Evolutionary conservation across 2,797 vertebrate genomes (phyloP).

Genomic region (Botia kubotai): DNA sequence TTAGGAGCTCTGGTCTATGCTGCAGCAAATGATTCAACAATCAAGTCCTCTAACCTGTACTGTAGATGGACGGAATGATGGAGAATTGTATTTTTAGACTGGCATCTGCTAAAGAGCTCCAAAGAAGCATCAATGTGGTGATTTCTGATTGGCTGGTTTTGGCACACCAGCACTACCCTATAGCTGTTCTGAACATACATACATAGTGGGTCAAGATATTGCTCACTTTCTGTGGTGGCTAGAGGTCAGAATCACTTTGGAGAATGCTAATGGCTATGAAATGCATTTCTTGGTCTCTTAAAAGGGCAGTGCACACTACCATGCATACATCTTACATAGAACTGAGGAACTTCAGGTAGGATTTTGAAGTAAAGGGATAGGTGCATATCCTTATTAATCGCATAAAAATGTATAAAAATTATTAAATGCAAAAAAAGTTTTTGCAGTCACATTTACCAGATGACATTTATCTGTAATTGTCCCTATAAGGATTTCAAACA

Average conservation of each 20-base stretch:
- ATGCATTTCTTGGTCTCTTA: neutral
- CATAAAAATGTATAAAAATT: no score
- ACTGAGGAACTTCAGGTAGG: neutral
- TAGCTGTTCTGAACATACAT: conserved; percentile 82
- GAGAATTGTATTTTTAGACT: conserved; percentile 86
- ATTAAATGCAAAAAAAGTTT: no score
- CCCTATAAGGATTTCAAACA: conserved; percentile 78
- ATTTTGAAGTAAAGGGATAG: neutral
- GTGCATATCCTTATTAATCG: no score
- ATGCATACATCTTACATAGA: neutral
- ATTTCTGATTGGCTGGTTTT: conserved; percentile 87
- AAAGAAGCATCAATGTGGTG: conserved; percentile 81
- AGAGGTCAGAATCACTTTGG: conserved; percentile 75
- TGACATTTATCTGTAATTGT: neutral
- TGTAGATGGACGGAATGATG: conserved; percentile 85
- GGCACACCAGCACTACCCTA: conserved; percentile 86
- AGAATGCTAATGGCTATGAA: conserved; percentile 12
- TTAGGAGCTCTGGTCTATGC: neutral
- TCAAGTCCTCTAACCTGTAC: conserved; percentile 9
- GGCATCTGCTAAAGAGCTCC: conserved; percentile 80
- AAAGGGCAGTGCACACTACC: neutral
- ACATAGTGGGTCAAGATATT: conserved; percentile 82
- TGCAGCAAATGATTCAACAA: neutral
- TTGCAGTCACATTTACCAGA: neutral
- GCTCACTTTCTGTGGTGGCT: conserved; percentile 85